Conservation (phyloP, 2,797 vertebrate species). For the Aselliscus stoliczkanus region DNA sequence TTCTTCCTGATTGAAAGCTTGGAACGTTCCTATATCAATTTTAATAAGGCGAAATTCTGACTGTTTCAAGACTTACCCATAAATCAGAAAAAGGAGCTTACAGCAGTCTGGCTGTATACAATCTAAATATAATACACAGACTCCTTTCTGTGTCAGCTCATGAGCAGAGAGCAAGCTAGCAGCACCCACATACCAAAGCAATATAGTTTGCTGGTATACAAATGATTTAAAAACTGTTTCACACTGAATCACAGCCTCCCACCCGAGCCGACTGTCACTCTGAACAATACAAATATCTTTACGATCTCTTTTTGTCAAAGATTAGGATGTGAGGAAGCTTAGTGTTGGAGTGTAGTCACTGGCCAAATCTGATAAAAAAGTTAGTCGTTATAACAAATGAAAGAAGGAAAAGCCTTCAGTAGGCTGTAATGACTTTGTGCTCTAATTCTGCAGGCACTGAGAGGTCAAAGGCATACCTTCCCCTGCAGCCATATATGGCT, state of each 20-base stretch:
- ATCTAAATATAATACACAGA: background rate
- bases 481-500: conserved; percentile 74
- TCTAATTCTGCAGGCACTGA: conserved; percentile 27
- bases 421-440: conserved; percentile 18
- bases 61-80: conserved; percentile 47
- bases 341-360: background rate
- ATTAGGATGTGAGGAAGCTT: conserved; percentile 12
- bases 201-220: background rate
- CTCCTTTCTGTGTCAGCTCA: background rate
- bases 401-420: conserved; percentile 32
- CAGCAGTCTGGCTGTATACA: background rate
- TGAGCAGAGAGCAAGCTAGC: background rate
- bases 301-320: background rate
- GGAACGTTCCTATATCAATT: conserved; percentile 34
- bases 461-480: conserved; percentile 77
- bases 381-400: conserved; percentile 36
- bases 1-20: conserved; percentile 57
- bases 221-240: conserved; percentile 7
- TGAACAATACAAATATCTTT: background rate
- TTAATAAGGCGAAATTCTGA: conserved; percentile 55
- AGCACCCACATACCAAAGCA: background rate
- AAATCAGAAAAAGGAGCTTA: conserved; percentile 57
- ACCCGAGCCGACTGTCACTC: background rate
- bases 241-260: background rate
- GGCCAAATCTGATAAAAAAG: conserved; percentile 29